phyloP scores from a whole-genome alignment of 2,888 invertebrate genomes.

The Sycophila texana region DNA sequence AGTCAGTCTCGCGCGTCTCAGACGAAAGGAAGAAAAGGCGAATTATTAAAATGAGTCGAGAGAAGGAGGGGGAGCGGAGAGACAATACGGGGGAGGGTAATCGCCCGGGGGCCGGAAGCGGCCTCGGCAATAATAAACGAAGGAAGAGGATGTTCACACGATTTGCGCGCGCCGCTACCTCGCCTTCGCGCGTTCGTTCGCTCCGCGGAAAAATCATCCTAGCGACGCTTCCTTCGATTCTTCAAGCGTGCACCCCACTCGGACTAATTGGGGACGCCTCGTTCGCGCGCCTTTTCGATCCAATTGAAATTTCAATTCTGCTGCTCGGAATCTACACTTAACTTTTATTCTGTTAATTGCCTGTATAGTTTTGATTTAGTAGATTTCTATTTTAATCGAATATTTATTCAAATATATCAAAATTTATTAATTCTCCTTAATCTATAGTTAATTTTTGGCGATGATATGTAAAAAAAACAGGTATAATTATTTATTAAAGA shows the following conservation, averaged over 20 bases:
- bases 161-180: constrained; percentile 55
- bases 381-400: not conserved
- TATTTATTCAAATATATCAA: not conserved
- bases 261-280: too few relatives aligned
- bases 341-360: too few relatives aligned
- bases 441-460: too few relatives aligned
- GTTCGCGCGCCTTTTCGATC: too few relatives aligned
- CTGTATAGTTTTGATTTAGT: too few relatives aligned
- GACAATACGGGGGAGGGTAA: constrained; percentile 20
- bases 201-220: constrained; percentile 57
- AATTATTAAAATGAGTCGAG: not conserved
- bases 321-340: too few relatives aligned
- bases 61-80: constrained; percentile 11
- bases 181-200: constrained; percentile 16
- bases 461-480: too few relatives aligned
- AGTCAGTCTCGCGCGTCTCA: not conserved
- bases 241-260: not conserved
- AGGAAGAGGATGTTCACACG: constrained; percentile 66
- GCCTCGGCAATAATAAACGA: constrained; percentile 58
- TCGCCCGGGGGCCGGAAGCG: constrained; percentile 40
- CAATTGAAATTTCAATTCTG: too few relatives aligned
- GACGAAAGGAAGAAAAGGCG: not conserved
- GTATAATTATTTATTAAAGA: too few relatives aligned
- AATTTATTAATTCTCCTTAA: too few relatives aligned
- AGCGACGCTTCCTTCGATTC: constrained; percentile 58